phyloP scores from a whole-genome alignment of 2,113 vertebrate species.

The Pluvialis apricaria region DNA sequence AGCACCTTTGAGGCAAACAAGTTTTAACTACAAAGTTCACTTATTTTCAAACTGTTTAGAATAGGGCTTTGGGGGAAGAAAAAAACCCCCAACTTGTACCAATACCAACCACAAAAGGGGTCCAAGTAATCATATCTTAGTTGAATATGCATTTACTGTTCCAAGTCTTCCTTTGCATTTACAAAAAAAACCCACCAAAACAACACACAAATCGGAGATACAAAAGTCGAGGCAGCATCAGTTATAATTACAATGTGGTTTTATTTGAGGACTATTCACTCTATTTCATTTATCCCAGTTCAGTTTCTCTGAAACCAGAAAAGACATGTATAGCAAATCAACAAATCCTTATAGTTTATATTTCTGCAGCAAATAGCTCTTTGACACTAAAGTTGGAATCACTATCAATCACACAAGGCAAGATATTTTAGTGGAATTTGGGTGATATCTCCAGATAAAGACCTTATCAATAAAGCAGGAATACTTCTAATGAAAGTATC shows the following conservation, averaged over 20 bases:
- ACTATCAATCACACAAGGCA: neutral
- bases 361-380: neutral
- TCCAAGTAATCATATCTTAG: neutral
- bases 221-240: neutral
- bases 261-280: neutral
- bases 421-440: neutral
- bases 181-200: neutral
- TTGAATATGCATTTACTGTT: accelerated
- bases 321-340: neutral
- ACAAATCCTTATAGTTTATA: neutral
- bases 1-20: neutral
- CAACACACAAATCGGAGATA: neutral
- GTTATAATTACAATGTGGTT: neutral
- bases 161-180: neutral
- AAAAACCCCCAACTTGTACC: neutral
- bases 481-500: neutral
- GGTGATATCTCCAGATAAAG: neutral
- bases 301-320: neutral
- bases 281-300: neutral
- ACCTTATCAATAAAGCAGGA: neutral
- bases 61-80: neutral
- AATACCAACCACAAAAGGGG: neutral
- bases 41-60: neutral
- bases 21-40: neutral
- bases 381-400: neutral